A percentile compares a stretch with the other conserved stretches of the same genome.
These are phyloP conservation scores for Coelopa pilipes DNA, from an alignment of 2,888 invertebrate genomes.

Conservation along the genomic window DNA sequence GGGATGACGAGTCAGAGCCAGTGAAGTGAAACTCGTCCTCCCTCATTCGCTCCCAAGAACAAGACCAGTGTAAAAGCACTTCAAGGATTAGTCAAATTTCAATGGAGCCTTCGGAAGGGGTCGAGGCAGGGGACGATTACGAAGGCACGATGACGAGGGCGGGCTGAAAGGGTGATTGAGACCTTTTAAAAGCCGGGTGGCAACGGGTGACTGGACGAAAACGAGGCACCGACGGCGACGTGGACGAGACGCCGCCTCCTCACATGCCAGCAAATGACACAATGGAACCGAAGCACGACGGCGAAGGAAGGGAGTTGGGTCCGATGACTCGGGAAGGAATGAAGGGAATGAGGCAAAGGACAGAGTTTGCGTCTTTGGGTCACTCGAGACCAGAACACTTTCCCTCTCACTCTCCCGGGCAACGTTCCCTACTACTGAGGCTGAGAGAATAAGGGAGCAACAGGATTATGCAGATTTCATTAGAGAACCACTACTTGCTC, in stretches of 20 bases:
- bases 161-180: no score
- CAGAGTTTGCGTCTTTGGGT: not conserved
- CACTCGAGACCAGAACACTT: constrained; percentile 8
- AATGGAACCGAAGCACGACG: not conserved
- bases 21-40: no score
- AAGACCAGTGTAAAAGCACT: constrained; percentile 11
- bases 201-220: no score
- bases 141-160: no score
- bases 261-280: not conserved
- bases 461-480: constrained; percentile 31
- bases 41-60: no score
- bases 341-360: not conserved
- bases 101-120: constrained; percentile 1
- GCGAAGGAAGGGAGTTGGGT: not conserved
- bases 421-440: not conserved
- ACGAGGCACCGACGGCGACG: no score
- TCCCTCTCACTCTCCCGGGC: no score
- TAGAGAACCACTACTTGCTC: no score
- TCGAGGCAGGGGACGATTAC: not conserved
- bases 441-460: not conserved
- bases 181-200: constrained; percentile 9
- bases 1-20: no score
- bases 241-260: no score
- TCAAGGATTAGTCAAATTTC: constrained; percentile 28
- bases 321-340: not conserved